phyloP scores from a whole-genome alignment of 2,888 invertebrate species.

The Rhamnusium bicolor region DNA sequence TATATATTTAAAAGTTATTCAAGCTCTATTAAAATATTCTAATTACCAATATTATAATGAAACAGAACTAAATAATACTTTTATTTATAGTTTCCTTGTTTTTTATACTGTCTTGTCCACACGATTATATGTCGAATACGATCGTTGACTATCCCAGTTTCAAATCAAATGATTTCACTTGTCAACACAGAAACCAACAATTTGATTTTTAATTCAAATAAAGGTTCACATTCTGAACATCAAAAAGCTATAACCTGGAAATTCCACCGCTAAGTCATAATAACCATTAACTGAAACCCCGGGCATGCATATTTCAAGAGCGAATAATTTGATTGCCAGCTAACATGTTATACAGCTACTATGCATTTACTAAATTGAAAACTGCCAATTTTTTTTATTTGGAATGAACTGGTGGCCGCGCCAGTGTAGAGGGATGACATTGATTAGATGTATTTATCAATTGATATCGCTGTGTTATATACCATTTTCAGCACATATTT shows the following conservation, averaged over 20 bases:
- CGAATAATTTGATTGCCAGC: constrained; percentile 26
- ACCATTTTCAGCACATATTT: background rate
- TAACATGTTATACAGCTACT: background rate
- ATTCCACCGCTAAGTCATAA: constrained; percentile 2
- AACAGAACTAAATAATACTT: no score
- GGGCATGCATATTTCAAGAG: constrained; percentile 23
- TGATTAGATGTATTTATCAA: background rate
- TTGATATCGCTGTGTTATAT: background rate
- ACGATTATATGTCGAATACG: no score
- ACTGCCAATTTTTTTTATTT: constrained; percentile 44
- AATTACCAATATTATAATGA: no score
- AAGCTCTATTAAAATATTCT: no score
- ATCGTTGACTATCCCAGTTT: no score
- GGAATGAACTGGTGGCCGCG: background rate
- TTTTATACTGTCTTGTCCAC: no score
- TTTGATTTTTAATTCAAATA: background rate
- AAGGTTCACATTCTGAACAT: background rate
- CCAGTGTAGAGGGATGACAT: background rate
- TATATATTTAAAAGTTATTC: no score
- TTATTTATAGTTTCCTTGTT: no score
- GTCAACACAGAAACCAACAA: background rate
- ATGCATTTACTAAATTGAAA: constrained; percentile 53
- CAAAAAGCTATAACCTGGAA: constrained; percentile 4
- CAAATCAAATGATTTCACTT: no score
- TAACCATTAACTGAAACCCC: constrained; percentile 2